A percentile compares a stretch with the other conserved stretches of the same genome.
phyloP scores from a whole-genome alignment of 2,113 vertebrate genomes.

The Tor tambroides region DNA sequence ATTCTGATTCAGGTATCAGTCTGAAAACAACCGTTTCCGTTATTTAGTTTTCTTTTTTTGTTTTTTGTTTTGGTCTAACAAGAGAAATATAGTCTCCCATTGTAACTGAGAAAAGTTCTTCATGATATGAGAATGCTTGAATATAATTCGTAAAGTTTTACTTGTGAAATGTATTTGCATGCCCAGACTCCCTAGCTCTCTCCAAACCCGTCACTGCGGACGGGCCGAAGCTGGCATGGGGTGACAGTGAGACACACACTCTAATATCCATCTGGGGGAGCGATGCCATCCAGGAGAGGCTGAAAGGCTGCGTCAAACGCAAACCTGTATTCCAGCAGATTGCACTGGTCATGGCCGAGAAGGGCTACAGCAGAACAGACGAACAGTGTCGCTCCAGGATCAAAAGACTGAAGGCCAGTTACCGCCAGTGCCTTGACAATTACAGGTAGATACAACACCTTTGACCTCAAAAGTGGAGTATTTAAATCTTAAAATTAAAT shows the following conservation, averaged over 20 bases:
- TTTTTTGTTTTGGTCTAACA: no score
- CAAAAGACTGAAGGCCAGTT: slow-evolving; percentile 73
- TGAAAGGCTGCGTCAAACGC: slow-evolving; percentile 73
- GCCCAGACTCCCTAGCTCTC: slow-evolving; percentile 33
- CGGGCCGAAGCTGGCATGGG: slow-evolving; percentile 70
- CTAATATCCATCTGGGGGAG: slow-evolving; percentile 75
- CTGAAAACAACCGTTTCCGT: neutral
- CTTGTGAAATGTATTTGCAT: neutral
- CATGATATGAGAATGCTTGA: neutral
- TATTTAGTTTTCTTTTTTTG: no score
- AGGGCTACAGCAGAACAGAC: slow-evolving; percentile 69
- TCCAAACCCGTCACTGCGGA: slow-evolving; percentile 60
- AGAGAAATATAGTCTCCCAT: neutral
- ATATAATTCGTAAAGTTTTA: neutral
- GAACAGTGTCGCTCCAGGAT: slow-evolving; percentile 76
- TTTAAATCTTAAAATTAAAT: neutral
- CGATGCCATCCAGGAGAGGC: slow-evolving; percentile 68
- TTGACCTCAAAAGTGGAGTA: neutral
- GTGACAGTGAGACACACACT: slow-evolving; percentile 70
- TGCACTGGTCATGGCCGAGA: slow-evolving; percentile 66
- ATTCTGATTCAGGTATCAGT: slow-evolving; percentile 59
- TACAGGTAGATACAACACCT: slow-evolving; percentile 51
- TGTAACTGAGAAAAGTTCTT: neutral
- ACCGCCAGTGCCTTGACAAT: slow-evolving; percentile 70
- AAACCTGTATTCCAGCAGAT: slow-evolving; percentile 73